These are phyloP conservation scores for Andrena marginata DNA, from an alignment of 2,888 invertebrate species.

Conservation along the genomic window DNA sequence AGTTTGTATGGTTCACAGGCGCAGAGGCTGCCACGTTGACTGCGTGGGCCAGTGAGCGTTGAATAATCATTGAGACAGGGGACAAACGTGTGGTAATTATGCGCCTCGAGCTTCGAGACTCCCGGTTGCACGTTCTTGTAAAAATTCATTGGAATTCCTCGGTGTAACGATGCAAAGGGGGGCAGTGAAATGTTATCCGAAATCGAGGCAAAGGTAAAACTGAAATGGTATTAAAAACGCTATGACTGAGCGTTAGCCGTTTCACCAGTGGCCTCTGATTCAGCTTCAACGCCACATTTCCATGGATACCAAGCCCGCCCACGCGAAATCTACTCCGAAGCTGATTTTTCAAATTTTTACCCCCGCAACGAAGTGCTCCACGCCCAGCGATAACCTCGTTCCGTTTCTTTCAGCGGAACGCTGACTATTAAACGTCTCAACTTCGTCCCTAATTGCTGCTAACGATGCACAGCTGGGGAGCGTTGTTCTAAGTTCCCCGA, in stretches of 20 bases:
- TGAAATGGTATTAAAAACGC: neutral
- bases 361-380: neutral
- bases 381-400: neutral
- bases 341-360: neutral
- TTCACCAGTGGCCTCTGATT: neutral
- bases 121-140: neutral
- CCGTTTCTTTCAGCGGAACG: neutral
- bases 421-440: constrained; percentile 28
- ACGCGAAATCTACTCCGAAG: neutral
- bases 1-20: neutral
- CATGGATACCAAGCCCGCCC: neutral
- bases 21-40: neutral
- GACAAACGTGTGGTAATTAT: constrained; percentile 12
- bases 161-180: neutral
- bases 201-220: neutral
- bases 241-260: too few relatives aligned
- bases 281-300: neutral
- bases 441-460: constrained; percentile 36
- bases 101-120: neutral
- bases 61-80: constrained; percentile 4
- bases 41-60: constrained; percentile 25
- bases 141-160: constrained; percentile 10
- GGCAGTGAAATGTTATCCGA: neutral
- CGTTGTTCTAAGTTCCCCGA: constrained; percentile 50
- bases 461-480: constrained; percentile 42